These are phyloP conservation scores for Mimumesa dahlbomi DNA, from an alignment of 2,888 invertebrate species.

Conservation along the genomic window DNA sequence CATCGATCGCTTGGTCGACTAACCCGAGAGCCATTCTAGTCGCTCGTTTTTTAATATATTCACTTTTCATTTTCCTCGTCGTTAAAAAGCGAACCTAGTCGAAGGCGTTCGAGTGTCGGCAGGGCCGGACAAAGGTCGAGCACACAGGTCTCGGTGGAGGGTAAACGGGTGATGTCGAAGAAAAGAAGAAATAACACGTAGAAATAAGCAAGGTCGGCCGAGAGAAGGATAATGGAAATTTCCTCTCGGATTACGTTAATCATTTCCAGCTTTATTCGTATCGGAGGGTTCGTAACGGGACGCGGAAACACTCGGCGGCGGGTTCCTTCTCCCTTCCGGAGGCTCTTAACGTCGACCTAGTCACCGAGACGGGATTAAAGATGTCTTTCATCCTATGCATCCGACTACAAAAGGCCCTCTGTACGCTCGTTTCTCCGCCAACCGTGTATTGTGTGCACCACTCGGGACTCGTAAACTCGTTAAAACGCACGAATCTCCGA, in stretches of 20 bases:
- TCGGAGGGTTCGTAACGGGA: conserved; percentile 24
- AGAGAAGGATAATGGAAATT: conserved; percentile 32
- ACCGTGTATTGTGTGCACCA: not conserved
- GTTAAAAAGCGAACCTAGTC: too few relatives aligned
- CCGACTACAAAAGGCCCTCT: conserved; percentile 6
- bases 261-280: conserved; percentile 27
- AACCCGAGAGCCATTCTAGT: too few relatives aligned
- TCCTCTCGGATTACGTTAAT: conserved; percentile 47
- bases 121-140: too few relatives aligned
- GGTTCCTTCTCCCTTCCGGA: conserved; percentile 43
- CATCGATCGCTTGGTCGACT: too few relatives aligned
- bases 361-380: conserved; percentile 43
- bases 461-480: conserved; percentile 21
- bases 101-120: too few relatives aligned
- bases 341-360: conserved; percentile 25
- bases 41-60: too few relatives aligned
- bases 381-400: conserved; percentile 52
- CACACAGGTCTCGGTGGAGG: too few relatives aligned
- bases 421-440: too few relatives aligned
- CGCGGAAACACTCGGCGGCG: conserved; percentile 57
- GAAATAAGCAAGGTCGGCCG: conserved; percentile 1
- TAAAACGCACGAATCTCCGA: conserved; percentile 18
- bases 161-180: too few relatives aligned
- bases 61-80: too few relatives aligned
- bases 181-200: too few relatives aligned